Conservation (phyloP, 2,113 vertebrate genomes). For the Vireo altiloquus region DNA sequence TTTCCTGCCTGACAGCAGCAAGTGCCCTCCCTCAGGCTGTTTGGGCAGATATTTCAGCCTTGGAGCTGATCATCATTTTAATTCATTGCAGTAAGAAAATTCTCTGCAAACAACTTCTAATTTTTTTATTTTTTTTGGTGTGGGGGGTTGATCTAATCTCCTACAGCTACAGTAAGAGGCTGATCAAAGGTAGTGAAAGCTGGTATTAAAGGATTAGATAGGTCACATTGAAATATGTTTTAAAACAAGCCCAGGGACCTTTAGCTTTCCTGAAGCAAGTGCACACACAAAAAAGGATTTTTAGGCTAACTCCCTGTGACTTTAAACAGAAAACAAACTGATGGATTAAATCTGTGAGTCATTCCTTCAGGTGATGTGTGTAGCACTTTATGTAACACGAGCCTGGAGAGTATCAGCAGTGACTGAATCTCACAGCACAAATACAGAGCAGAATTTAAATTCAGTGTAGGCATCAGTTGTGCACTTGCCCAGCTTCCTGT, state of each 20-base stretch:
- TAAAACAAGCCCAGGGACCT: constrained; percentile 54
- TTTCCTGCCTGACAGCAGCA: not conserved
- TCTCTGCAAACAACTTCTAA: not conserved
- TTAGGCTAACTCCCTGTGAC: constrained; percentile 12
- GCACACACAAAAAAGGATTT: not conserved
- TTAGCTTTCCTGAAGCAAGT: constrained; percentile 19
- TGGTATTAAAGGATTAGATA: constrained; percentile 68
- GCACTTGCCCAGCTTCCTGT: not conserved
- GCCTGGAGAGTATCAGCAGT: not conserved
- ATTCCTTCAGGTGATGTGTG: not conserved
- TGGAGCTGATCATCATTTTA: not conserved
- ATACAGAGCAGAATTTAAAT: not conserved
- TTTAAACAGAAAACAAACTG: constrained; percentile 41
- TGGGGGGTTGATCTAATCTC: constrained; percentile 57
- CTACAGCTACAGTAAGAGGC: constrained; percentile 40
- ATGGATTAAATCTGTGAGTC: constrained; percentile 21
- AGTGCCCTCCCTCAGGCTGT: not conserved
- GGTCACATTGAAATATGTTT: constrained; percentile 70
- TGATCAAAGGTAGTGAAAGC: constrained; percentile 59
- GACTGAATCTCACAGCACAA: not conserved
- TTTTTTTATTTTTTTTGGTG: not conserved
- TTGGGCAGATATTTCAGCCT: not conserved
- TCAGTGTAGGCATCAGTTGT: not conserved
- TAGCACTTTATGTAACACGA: not conserved
- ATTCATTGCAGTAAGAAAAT: constrained; percentile 29